Base-by-base conservation (phyloP, 2,797 vertebrate genomes). In the Phylloscopus collybita region DNA sequence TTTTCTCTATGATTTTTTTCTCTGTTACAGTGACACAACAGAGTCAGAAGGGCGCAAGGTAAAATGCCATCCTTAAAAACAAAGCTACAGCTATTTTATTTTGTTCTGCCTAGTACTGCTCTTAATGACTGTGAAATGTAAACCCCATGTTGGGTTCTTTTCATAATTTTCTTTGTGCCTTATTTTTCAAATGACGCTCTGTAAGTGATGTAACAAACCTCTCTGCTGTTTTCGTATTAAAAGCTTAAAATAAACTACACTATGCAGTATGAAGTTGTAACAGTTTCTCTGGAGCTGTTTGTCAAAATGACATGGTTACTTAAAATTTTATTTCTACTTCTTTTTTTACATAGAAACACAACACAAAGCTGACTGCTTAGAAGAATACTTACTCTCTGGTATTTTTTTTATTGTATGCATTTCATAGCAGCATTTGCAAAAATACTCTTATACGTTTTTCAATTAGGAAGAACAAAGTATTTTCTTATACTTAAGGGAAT, bases 291-390 rank as follows among this genome's bases (percentile, higher is more conserved):
- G 34, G 25, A 69, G 51, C 15, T 53, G 75, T 92, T 88, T 78
- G 29, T 95, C 51, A 86, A 73, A 88, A 84, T 53, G n/a, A 36
- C 51, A 53, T 29, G 15, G 38, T 72, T 84, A 50, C 56, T 90
- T 92, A 83, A 92, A 86, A 64, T 94, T 91, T 88, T 80, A 64
- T 92, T 91, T 78, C 47, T 80, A 40, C 19, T 51, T 65, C n/a
- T 44, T 66, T 73, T 49, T 80, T 85, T 72, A 42, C 26, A 38
- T 36, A 62, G 47, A 66, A 88, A 71, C 40, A 87, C 47, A 70
- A 57, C 10, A 61, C 57, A 59, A 59, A 18, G 29, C 54, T 90
- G 69, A 72, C n/a, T 80, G 45, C 22, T 73, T 53, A 86, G 44
- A 76, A 47, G 1, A 83, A 54, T 36, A 19, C 8, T 87, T 51